Conservation (phyloP, 2,888 invertebrate species). For the Cyrtodaria siliqua region DNA sequence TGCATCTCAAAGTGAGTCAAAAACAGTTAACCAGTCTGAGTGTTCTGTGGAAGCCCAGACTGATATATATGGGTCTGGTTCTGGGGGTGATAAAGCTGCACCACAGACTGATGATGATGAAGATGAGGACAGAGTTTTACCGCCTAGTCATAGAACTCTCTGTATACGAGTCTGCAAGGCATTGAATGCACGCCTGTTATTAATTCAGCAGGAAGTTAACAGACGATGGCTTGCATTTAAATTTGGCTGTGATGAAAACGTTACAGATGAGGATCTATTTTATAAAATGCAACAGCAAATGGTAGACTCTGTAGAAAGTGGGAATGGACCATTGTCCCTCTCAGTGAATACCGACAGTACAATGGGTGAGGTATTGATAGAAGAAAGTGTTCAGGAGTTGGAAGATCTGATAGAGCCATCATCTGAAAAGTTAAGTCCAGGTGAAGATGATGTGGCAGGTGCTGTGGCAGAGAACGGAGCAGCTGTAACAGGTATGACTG, state of each 20-base stretch:
- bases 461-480: too few relatives aligned
- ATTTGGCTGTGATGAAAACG: conserved; percentile 53
- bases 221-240: conserved; percentile 50
- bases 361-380: not conserved
- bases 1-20: too few relatives aligned
- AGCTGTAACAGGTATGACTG: too few relatives aligned
- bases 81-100: too few relatives aligned
- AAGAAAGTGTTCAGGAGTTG: conserved; percentile 18
- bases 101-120: conserved; percentile 1
- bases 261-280: conserved; percentile 34
- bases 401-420: conserved; percentile 17
- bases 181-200: conserved; percentile 42
- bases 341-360: conserved; percentile 3
- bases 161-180: conserved; percentile 58
- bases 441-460: too few relatives aligned
- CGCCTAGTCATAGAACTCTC: conserved; percentile 45
- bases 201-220: conserved; percentile 49
- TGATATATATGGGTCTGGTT: too few relatives aligned
- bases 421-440: conserved; percentile 3
- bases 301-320: conserved; percentile 44
- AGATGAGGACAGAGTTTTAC: conserved; percentile 24
- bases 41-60: too few relatives aligned
- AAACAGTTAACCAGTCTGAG: too few relatives aligned
- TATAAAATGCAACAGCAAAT: conserved; percentile 51
- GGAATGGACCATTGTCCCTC: conserved; percentile 30